Conservation (phyloP, 2,888 invertebrate species). For the Beris morrisii region DNA sequence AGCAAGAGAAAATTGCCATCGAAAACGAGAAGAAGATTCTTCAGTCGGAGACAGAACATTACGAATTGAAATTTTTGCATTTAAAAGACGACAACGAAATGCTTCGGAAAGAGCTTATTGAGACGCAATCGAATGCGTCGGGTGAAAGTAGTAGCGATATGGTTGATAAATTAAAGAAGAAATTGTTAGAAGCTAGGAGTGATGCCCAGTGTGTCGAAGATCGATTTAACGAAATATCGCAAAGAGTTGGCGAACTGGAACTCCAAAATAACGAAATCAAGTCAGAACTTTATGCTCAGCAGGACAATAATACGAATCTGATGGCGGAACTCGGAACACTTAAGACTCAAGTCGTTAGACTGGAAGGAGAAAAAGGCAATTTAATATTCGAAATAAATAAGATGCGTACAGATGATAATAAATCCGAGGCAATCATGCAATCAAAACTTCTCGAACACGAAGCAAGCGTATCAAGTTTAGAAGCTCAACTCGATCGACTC, state of each 20-base stretch:
- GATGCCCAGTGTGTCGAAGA: constrained; percentile 7
- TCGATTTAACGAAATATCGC: constrained; percentile 23
- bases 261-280: constrained; percentile 19
- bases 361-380: constrained; percentile 48
- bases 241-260: constrained; percentile 6
- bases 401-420: constrained; percentile 43
- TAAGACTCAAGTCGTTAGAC: constrained; percentile 44
- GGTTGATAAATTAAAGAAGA: constrained; percentile 2
- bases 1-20: constrained; percentile 11
- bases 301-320: constrained; percentile 45
- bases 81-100: constrained; percentile 21
- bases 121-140: neutral
- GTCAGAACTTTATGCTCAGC: constrained; percentile 8
- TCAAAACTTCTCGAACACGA: constrained; percentile 39
- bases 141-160: neutral
- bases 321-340: constrained; percentile 46
- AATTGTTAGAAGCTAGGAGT: constrained; percentile 12
- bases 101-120: constrained; percentile 16
- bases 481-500: constrained; percentile 45
- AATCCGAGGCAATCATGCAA: constrained; percentile 40
- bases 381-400: constrained; percentile 48
- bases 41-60: constrained; percentile 23
- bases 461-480: constrained; percentile 44
- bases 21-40: constrained; percentile 17
- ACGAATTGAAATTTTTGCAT: constrained; percentile 14